phyloP scores from a whole-genome alignment of 2,888 invertebrate genomes.

The Tachina grossa region DNA sequence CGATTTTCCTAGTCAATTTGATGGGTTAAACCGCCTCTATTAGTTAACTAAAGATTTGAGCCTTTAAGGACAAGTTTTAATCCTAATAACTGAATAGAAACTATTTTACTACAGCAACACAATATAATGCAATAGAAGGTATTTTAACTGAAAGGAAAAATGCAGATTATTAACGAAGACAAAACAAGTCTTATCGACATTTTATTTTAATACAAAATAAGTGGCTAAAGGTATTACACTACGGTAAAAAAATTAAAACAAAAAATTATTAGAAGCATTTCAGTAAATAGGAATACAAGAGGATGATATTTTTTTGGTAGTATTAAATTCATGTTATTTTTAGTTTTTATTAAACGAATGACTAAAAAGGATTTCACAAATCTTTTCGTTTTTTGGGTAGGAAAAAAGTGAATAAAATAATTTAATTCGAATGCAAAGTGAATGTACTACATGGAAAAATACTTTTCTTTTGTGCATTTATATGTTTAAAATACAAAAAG shows the following conservation, averaged over 20 bases:
- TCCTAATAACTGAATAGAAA: conserved; percentile 26
- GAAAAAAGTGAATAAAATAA: too few species aligned
- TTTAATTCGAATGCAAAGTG: too few species aligned
- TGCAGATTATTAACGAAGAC: conserved; percentile 44
- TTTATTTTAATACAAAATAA: conserved; percentile 50
- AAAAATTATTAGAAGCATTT: conserved; percentile 21
- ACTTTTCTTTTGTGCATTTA: too few species aligned
- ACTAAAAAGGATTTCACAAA: not conserved
- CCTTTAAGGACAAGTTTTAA: conserved; percentile 43
- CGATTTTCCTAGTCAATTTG: too few species aligned
- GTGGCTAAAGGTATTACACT: conserved; percentile 52
- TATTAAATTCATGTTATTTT: conserved; percentile 2
- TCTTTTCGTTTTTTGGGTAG: too few species aligned
- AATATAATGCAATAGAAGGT: conserved; percentile 23
- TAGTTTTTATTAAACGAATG: not conserved
- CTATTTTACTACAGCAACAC: conserved; percentile 18
- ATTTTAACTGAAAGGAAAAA: conserved; percentile 41
- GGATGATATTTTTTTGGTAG: conserved; percentile 4
- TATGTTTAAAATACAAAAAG: too few species aligned
- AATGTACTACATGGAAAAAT: too few species aligned
- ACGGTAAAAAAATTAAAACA: not conserved
- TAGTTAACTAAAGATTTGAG: too few species aligned
- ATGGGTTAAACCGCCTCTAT: too few species aligned
- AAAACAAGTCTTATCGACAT: conserved; percentile 55
- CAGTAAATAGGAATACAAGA: conserved; percentile 26